These are phyloP conservation scores for Stictonetta naevosa DNA, from an alignment of 2,113 vertebrate genomes.

Conservation along the genomic window DNA sequence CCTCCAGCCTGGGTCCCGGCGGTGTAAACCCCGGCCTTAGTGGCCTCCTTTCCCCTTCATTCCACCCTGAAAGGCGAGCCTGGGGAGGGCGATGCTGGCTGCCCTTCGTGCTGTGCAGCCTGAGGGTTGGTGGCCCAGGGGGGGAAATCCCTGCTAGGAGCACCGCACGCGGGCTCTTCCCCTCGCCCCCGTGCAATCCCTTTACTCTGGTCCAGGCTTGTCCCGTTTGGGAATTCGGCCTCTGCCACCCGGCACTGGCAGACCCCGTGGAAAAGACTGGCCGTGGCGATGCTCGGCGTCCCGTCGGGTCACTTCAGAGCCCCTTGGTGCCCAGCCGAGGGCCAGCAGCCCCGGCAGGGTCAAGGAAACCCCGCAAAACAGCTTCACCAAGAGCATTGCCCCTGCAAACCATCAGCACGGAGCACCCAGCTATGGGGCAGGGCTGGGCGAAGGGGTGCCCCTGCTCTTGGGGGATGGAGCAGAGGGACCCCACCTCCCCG, in stretches of 20 bases:
- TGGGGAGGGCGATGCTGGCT: background rate
- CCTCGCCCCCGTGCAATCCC: accelerated
- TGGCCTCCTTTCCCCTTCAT: background rate
- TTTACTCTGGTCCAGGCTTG: background rate
- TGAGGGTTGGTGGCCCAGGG: background rate
- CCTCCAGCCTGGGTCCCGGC: accelerated
- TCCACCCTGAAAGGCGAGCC: background rate
- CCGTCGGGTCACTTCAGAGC: background rate
- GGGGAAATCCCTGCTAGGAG: background rate
- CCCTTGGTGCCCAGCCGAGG: accelerated
- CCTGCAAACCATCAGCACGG: background rate
- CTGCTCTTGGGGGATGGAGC: accelerated
- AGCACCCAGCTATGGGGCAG: accelerated
- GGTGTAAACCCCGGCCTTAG: background rate
- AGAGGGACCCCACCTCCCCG: background rate
- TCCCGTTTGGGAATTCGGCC: accelerated
- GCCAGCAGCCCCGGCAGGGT: accelerated
- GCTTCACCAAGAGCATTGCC: accelerated
- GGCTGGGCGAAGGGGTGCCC: background rate
- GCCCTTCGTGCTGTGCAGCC: background rate
- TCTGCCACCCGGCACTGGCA: background rate
- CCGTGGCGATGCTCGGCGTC: background rate
- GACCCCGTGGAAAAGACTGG: accelerated
- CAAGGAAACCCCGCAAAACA: background rate
- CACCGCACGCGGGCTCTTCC: background rate